phyloP scores from a whole-genome alignment of 2,888 invertebrate genomes.

The Zootermopsis nevadensis region DNA sequence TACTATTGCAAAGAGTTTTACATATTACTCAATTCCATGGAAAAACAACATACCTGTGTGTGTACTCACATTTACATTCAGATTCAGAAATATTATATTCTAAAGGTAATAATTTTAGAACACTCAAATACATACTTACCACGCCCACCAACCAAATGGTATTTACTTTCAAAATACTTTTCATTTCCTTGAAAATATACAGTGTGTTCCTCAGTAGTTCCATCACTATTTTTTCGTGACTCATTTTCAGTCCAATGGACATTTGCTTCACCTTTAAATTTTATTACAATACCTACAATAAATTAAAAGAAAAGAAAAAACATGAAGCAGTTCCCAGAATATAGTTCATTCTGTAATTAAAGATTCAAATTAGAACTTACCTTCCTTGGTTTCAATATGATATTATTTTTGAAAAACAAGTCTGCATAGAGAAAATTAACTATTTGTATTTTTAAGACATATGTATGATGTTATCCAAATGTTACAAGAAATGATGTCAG shows the following conservation, averaged over 20 bases:
- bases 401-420: neutral
- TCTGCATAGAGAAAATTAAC: neutral
- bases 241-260: constrained; percentile 19
- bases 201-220: constrained; percentile 19
- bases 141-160: constrained; percentile 1
- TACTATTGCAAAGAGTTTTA: no score
- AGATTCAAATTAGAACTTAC: neutral
- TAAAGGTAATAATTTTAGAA: no score
- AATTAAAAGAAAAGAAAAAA: neutral
- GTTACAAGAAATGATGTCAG: no score
- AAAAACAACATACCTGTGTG: no score
- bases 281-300: constrained; percentile 2
- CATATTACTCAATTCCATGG: no score
- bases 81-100: no score
- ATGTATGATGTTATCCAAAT: no score
- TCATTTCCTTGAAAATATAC: constrained; percentile 23
- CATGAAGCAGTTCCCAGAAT: neutral
- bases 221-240: neutral
- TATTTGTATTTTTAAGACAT: neutral
- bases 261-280: constrained; percentile 12
- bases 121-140: neutral
- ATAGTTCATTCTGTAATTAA: neutral
- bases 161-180: constrained; percentile 26
- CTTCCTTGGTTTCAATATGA: neutral
- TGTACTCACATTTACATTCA: no score